Percentiles rank a stretch among this genome's conserved stretches.
Evolutionary conservation across 2,113 vertebrate species (phyloP).

Genomic region (Myotis davidii): DNA sequence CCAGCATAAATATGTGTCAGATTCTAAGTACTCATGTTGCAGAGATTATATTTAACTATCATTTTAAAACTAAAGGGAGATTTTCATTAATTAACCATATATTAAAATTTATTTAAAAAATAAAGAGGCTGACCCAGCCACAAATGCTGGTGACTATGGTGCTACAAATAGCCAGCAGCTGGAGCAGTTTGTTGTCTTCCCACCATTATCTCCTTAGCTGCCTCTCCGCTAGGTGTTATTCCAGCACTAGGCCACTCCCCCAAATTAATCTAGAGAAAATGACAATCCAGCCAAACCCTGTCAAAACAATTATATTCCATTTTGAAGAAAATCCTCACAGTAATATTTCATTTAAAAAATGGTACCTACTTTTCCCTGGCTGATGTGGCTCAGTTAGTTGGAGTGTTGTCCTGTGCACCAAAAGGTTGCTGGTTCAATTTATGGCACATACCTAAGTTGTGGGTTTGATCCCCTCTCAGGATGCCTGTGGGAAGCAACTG

Average conservation of each 20-base stretch:
- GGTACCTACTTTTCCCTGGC: background rate
- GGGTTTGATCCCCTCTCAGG: no score
- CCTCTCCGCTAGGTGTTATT: background rate
- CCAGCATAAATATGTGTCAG: background rate
- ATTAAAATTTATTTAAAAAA: background rate
- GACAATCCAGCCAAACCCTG: background rate
- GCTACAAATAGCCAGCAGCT: no score
- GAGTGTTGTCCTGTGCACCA: no score
- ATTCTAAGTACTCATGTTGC: background rate
- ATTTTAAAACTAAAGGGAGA: background rate
- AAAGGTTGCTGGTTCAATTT: no score
- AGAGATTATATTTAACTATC: background rate
- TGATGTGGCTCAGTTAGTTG: no score
- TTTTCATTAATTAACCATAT: background rate
- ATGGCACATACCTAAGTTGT: no score
- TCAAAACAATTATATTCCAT: background rate
- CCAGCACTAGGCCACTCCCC: background rate
- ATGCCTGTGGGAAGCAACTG: no score
- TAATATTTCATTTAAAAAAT: background rate
- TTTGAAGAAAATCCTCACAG: background rate
- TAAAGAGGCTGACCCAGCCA: background rate
- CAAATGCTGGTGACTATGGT: fast-evolving
- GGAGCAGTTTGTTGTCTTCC: background rate
- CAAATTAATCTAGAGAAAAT: background rate
- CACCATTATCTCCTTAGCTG: background rate